Evolutionary conservation across 1,140 invertebrate species (phyloP).

Genomic region (Musca domestica): DNA sequence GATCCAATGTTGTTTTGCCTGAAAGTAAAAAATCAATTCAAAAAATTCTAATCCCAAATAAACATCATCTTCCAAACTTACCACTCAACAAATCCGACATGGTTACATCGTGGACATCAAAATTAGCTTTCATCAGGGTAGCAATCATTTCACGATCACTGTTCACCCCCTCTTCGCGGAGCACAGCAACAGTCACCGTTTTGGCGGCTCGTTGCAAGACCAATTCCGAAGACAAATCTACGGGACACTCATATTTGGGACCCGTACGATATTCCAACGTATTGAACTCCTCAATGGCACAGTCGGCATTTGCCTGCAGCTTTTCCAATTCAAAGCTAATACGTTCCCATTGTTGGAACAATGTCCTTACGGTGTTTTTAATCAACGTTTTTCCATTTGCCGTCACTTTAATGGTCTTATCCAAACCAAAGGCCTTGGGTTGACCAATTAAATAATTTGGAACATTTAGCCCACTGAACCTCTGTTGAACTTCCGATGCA

Average conservation of each 20-base stretch:
- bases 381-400: conserved; percentile 64
- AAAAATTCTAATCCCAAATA: too few relatives aligned
- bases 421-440: conserved; percentile 65
- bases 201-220: conserved; percentile 42
- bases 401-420: conserved; percentile 64
- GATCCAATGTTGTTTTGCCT: conserved; percentile 64
- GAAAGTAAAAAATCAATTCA: background rate
- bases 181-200: conserved; percentile 76
- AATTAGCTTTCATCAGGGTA: conserved; percentile 86
- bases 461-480: conserved; percentile 63
- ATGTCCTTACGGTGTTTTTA: conserved; percentile 61
- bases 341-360: conserved; percentile 90
- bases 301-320: conserved; percentile 76
- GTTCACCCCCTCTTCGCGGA: conserved; percentile 96
- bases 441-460: conserved; percentile 73
- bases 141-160: conserved; percentile 97
- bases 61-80: conserved; percentile 37
- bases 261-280: conserved; percentile 61
- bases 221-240: conserved; percentile 63
- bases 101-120: conserved; percentile 88
- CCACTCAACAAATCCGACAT: conserved; percentile 82
- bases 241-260: conserved; percentile 68
- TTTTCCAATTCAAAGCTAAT: conserved; percentile 89
- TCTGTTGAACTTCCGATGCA: conserved; percentile 60
- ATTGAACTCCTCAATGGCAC: conserved; percentile 75